Evolutionary conservation across 30 jellyfish, hydroid and myxozoan species (phyloP), one percentile per base, ranked within the genome.

Genomic region (Cassiopea xamachana): DNA sequence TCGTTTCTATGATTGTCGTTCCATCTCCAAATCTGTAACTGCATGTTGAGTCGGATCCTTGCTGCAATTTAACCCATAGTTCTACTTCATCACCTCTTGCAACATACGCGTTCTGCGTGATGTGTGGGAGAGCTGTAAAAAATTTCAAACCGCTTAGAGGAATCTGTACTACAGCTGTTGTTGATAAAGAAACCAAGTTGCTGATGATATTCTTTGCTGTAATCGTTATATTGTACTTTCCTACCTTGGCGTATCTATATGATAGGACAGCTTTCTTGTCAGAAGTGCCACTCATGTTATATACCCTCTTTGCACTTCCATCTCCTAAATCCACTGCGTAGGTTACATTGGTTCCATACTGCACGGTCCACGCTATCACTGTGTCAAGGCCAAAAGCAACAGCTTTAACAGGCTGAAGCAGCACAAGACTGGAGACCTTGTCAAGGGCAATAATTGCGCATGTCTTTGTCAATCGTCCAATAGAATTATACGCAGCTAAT

Each of bases 311-410:
- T 12, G 92, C 50, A 44, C 81, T 51, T 16, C 97, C 96, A 76
- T 96, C 98, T 8, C 99, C 99, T 46, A 92, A 68, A 77, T 89
- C 92, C 43, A 96, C 67, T 1, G 80, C 50, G 83, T 82, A 96
- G 49, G 98, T 84, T 17, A 96, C 95, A 49, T 96, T 93, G 1
- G 98, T 92, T 7, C 99, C 99, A 55, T 78, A 75, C 51, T 71
- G 64, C 58, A 96, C 91, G 1, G 88, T 17, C 99, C 99, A 96
- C 2, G 84, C 43, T 60, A 92, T 68, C 27, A 18, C 69, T 7
- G 97, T 85, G 60, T 80, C 91, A 55, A 78, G 72, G 48, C 98
- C 98, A 15, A 85, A 61, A 7, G 94, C 87, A 7, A 73, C 92
- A 16, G 99, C 84, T 1, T 48, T 61, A 7, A 96, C 68, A 48